Percentiles rank a stretch among this genome's conserved stretches.
phyloP scores from a whole-genome alignment of 2,888 invertebrate genomes.

The Gnatocerus cornutus region DNA sequence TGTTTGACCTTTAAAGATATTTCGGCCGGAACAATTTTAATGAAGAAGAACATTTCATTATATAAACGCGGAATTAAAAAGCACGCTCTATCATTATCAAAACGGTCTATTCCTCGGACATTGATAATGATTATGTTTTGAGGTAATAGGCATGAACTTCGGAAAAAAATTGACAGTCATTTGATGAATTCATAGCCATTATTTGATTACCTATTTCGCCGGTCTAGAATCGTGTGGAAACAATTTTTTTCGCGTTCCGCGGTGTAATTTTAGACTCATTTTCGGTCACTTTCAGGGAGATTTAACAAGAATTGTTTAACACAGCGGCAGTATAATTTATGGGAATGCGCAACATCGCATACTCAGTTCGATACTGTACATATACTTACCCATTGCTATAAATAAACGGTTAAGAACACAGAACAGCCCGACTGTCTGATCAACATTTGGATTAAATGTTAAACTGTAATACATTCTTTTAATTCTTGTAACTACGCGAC shows the following conservation, averaged over 20 bases:
- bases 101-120: conserved; percentile 19
- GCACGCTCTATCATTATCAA: conserved; percentile 30
- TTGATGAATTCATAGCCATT: conserved; percentile 26
- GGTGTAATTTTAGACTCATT: not conserved
- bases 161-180: conserved; percentile 24
- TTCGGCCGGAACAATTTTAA: conserved; percentile 44
- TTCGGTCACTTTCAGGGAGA: conserved; percentile 15
- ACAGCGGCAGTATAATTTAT: conserved; percentile 64
- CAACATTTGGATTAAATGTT: conserved; percentile 68
- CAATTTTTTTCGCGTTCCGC: not conserved
- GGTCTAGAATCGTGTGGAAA: conserved; percentile 1
- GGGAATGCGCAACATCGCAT: conserved; percentile 62
- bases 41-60: conserved; percentile 44
- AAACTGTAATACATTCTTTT: conserved; percentile 67
- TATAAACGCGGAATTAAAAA: conserved; percentile 44
- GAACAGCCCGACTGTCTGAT: conserved; percentile 63
- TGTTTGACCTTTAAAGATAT: conserved; percentile 41
- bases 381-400: conserved; percentile 62
- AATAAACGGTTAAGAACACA: conserved; percentile 60
- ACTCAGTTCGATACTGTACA: conserved; percentile 63
- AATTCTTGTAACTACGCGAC: conserved; percentile 64
- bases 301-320: conserved; percentile 60
- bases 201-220: conserved; percentile 12
- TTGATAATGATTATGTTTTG: conserved; percentile 24
- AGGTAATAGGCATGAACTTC: conserved; percentile 41